These are phyloP conservation scores for Apotomis capreana DNA, from an alignment of 2,888 invertebrate species.

Conservation along the genomic window DNA sequence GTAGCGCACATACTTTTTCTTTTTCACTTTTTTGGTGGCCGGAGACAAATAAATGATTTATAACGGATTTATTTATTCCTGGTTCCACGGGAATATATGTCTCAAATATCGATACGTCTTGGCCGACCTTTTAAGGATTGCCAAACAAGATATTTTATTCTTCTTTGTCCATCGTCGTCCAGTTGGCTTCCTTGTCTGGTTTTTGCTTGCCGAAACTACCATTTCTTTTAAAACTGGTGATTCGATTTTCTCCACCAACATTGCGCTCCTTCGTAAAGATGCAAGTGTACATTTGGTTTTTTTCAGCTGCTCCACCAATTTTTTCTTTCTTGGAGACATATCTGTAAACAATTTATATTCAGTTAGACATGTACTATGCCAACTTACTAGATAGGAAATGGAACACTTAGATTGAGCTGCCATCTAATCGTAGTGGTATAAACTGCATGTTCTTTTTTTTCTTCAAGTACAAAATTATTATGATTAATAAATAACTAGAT, in stretches of 20 bases:
- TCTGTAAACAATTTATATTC: too few species aligned
- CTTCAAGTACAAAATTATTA: too few species aligned
- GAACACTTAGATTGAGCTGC: too few species aligned
- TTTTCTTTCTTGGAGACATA: background rate
- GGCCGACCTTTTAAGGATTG: background rate
- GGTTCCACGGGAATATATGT: constrained; percentile 1
- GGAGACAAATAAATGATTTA: background rate
- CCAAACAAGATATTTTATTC: background rate
- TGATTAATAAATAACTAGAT: too few species aligned
- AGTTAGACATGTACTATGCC: too few species aligned
- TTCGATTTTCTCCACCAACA: background rate
- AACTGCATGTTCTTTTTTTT: too few species aligned
- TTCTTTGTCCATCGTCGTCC: background rate
- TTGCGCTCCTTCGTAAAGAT: background rate
- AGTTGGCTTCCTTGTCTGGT: background rate
- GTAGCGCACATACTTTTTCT: background rate
- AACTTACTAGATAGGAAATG: too few species aligned
- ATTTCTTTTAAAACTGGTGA: background rate
- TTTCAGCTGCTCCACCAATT: background rate
- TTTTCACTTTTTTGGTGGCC: background rate
- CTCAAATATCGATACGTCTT: background rate
- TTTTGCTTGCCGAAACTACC: background rate
- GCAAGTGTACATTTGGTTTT: background rate
- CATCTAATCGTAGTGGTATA: too few species aligned
- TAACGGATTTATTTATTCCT: background rate